Evolutionary conservation across 2,113 vertebrate genomes (phyloP).

Genomic region (Spizaetus ornatus): DNA sequence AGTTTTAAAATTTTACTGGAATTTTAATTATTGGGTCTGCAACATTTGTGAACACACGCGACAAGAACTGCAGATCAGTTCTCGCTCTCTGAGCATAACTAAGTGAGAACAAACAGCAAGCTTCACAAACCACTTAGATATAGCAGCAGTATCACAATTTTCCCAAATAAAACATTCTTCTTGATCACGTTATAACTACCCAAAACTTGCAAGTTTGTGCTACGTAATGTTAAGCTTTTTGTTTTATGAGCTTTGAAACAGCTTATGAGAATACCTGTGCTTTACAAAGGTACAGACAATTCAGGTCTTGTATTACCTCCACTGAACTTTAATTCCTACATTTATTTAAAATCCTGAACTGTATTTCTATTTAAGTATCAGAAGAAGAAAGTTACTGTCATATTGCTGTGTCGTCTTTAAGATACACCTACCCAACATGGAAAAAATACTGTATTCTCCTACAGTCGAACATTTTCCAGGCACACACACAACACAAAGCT

Average conservation of each 20-base stretch:
- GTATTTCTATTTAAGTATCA: not conserved
- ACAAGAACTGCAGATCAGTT: not conserved
- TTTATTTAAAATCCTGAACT: not conserved
- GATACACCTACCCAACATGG: accelerated
- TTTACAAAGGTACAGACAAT: not conserved
- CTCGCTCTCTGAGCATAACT: not conserved
- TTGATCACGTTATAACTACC: no score
- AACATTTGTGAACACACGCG: accelerated
- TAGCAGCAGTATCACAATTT: not conserved
- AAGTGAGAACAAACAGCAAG: not conserved
- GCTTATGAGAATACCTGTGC: not conserved
- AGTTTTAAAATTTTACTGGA: not conserved
- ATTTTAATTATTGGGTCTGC: not conserved
- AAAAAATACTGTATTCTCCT: not conserved
- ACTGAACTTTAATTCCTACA: not conserved
- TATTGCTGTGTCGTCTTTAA: not conserved
- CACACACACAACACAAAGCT: not conserved
- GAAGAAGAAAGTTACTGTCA: not conserved
- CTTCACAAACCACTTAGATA: not conserved
- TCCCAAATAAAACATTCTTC: not conserved
- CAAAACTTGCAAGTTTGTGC: not conserved
- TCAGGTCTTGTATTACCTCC: no score
- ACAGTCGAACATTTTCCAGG: not conserved
- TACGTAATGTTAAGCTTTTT: not conserved
- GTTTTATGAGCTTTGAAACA: not conserved